These are phyloP conservation scores for Alectura lathami DNA, from an alignment of 2,113 vertebrate species.

Conservation along the genomic window DNA sequence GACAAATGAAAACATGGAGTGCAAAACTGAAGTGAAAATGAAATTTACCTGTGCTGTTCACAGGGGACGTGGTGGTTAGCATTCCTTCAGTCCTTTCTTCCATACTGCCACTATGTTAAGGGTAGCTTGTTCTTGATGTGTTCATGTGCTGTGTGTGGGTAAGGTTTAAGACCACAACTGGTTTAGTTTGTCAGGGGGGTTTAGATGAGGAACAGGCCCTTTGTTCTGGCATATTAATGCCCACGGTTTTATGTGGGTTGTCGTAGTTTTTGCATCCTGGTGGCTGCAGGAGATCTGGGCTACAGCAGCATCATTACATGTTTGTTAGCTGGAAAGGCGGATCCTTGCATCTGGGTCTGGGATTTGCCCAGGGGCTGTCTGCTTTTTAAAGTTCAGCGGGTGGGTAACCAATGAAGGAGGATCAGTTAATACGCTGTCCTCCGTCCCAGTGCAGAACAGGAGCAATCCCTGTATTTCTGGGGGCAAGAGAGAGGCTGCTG, in stretches of 20 bases:
- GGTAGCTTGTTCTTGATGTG: background rate
- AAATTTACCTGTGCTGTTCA: background rate
- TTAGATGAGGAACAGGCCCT: background rate
- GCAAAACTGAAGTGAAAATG: background rate
- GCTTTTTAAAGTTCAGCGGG: background rate
- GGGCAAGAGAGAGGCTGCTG: background rate
- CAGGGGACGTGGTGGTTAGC: rapidly evolving
- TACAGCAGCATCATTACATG: rapidly evolving
- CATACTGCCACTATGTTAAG: rapidly evolving
- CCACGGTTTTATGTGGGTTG: background rate
- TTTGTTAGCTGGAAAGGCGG: background rate
- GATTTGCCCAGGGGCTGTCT: background rate
- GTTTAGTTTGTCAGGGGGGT: background rate
- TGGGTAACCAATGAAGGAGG: background rate
- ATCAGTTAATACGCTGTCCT: rapidly evolving
- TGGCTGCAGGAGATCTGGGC: background rate
- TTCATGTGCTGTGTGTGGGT: background rate
- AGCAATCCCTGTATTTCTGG: background rate
- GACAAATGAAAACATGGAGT: rapidly evolving
- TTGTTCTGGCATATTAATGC: background rate
- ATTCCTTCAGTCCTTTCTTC: background rate
- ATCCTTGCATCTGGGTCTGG: background rate
- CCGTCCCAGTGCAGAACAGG: background rate
- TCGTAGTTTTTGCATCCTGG: rapidly evolving
- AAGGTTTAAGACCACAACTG: rapidly evolving